Conservation (phyloP, 2,797 vertebrate genomes). For the Mycteria americana region DNA sequence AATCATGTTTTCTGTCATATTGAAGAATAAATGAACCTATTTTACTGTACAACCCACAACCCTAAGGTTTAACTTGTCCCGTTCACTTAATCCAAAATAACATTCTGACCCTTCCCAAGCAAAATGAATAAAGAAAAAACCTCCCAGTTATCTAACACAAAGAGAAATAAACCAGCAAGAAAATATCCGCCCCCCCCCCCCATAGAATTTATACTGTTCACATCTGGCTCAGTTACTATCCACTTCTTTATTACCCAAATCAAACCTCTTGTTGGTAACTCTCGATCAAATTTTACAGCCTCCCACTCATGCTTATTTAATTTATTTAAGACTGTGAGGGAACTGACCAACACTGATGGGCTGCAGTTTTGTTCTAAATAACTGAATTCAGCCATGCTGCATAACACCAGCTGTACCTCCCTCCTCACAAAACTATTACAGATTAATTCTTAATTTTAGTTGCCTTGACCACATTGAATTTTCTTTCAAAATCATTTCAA, state of each 20-base stretch:
- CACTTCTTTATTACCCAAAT: background rate
- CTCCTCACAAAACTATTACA: background rate
- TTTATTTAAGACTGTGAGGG: background rate
- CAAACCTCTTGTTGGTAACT: background rate
- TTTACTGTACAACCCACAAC: background rate
- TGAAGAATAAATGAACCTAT: slow-evolving; percentile 9
- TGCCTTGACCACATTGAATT: background rate
- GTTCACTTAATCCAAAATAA: background rate
- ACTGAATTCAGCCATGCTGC: background rate
- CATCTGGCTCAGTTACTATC: background rate
- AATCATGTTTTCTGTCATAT: slow-evolving; percentile 16
- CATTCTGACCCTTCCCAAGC: background rate
- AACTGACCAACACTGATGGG: background rate
- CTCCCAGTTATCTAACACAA: background rate
- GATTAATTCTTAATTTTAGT: background rate
- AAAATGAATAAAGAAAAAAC: background rate
- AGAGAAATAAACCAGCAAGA: background rate
- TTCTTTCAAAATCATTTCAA: background rate
- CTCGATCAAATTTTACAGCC: background rate
- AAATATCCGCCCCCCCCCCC: fast-evolving
- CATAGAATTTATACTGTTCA: background rate
- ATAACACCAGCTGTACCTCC: fast-evolving
- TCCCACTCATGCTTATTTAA: background rate
- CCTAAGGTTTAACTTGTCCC: background rate
- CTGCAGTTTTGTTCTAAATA: background rate